phyloP scores from a whole-genome alignment of 2,888 invertebrate genomes.

The Empis stercorea region DNA sequence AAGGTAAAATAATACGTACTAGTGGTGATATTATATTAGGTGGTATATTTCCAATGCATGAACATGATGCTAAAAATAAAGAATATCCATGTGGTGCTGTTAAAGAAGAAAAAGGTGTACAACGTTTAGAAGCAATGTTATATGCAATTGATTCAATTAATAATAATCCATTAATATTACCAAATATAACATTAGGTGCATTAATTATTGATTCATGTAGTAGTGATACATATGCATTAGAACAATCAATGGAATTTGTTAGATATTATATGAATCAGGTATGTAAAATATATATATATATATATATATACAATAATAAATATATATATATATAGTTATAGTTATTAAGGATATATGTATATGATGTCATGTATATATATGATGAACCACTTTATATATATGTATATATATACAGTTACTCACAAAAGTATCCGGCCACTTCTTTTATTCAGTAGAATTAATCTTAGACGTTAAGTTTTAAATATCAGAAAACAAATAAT shows the following conservation, averaged over 20 bases:
- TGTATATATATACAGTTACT: no score
- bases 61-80: slow-evolving; percentile 37
- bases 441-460: no score
- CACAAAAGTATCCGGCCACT: no score
- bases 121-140: slow-evolving; percentile 54
- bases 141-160: slow-evolving; percentile 55
- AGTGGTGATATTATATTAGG: slow-evolving; percentile 53
- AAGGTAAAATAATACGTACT: slow-evolving; percentile 27
- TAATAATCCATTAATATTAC: slow-evolving; percentile 41
- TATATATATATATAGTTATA: no score
- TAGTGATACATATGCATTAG: slow-evolving; percentile 51
- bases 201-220: slow-evolving; percentile 50
- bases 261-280: slow-evolving; percentile 44
- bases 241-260: slow-evolving; percentile 55
- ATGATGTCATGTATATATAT: no score
- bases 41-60: slow-evolving; percentile 57
- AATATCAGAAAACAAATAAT: no score
- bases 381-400: no score
- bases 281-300: no score
- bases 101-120: slow-evolving; percentile 55
- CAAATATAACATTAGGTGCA: slow-evolving; percentile 48
- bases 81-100: slow-evolving; percentile 42
- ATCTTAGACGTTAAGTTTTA: no score
- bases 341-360: no score
- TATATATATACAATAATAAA: no score